These are phyloP conservation scores for Anguilla anguilla DNA, from an alignment of 2,797 vertebrate species.

Conservation along the genomic window DNA sequence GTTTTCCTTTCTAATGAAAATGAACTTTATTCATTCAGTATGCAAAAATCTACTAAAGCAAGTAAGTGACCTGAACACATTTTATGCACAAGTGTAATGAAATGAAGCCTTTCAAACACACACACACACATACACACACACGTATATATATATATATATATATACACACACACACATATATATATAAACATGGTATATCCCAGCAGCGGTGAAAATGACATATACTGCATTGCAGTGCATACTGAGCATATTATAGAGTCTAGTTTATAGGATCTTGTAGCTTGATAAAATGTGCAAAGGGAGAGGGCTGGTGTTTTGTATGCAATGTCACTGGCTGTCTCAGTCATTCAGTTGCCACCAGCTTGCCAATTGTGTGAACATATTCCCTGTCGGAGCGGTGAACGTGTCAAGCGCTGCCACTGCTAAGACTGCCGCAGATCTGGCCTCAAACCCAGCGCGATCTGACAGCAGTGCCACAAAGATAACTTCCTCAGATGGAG, in stretches of 20 bases:
- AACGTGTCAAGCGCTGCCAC: slow-evolving; percentile 91
- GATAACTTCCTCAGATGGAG: slow-evolving; percentile 85
- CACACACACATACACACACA: background rate
- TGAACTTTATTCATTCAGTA: slow-evolving; percentile 19
- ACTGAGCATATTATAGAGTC: slow-evolving; percentile 17
- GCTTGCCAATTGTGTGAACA: slow-evolving; percentile 92
- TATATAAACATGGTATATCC: background rate
- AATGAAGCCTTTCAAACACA: background rate
- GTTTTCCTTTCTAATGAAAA: slow-evolving; percentile 29
- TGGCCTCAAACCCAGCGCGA: slow-evolving; percentile 77
- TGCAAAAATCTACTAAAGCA: slow-evolving; percentile 27
- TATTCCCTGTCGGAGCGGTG: slow-evolving; percentile 90
- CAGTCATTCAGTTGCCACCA: slow-evolving; percentile 80
- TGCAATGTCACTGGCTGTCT: slow-evolving; percentile 58
- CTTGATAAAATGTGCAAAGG: slow-evolving; percentile 37
- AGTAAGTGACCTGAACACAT: slow-evolving; percentile 19
- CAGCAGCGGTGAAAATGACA: background rate
- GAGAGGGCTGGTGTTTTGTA: slow-evolving; percentile 59
- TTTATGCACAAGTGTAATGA: slow-evolving; percentile 10
- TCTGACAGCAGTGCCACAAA: slow-evolving; percentile 97
- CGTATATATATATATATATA: background rate
- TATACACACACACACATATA: background rate
- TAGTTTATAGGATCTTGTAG: slow-evolving; percentile 30
- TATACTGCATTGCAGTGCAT: background rate
- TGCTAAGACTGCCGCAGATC: slow-evolving; percentile 81